Evolutionary conservation across 37 sponge, comb jelly and placozoan species (phyloP), one percentile per base, ranked within the genome.

Genomic region (Theonella swinhoei): DNA sequence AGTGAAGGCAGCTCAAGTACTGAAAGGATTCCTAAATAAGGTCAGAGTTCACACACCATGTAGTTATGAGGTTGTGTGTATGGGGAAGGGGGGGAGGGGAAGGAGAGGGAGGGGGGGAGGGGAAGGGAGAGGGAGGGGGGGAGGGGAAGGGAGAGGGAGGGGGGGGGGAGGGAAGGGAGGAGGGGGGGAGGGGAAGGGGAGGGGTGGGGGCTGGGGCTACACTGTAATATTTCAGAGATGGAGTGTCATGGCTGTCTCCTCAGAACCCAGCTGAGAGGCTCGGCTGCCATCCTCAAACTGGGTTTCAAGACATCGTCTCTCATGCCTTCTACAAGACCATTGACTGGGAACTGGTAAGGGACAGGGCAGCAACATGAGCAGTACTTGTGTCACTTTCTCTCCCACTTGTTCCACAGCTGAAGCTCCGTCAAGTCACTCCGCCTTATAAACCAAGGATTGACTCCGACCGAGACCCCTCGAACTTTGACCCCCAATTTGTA

Each of bases 401-500:
- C 69, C 9, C 69, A 7, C 34, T 31, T 28, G 28, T n/a, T 43
- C 8, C 31, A 20, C 76, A 96, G 91, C 77, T 96, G 38, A 81
- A 88, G 40, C 70, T 62, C 35, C 68, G 94, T 19, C 96, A 98
- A 81, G 34, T 95, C n/a, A 72, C 87, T 36, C 96, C 98, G 63
- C 98, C 98, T n/a, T 98, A 91, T 82, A 95, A 89, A 66, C 98
- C 98, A 3, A 77, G 90, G 42, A 88, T 92, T 72, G 88, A 90
- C 70, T 83, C 76, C 24, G 94, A 91, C 33, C 68, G 84, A 39
- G 98, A 98, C 62, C 93, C 97, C 28, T 80, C 90, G 0, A 95
- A 98, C 84, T 98, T 98, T 78, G 98, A 98, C 83, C 91, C 94
- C 38, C 92, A 93, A 47, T 98, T 98, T 77, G 89, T 94, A 19